A percentile compares a stretch with the other conserved stretches of the same genome.
These are phyloP conservation scores for Cercopithecus mona DNA, from an alignment of 2,113 vertebrate species.

Conservation along the genomic window DNA sequence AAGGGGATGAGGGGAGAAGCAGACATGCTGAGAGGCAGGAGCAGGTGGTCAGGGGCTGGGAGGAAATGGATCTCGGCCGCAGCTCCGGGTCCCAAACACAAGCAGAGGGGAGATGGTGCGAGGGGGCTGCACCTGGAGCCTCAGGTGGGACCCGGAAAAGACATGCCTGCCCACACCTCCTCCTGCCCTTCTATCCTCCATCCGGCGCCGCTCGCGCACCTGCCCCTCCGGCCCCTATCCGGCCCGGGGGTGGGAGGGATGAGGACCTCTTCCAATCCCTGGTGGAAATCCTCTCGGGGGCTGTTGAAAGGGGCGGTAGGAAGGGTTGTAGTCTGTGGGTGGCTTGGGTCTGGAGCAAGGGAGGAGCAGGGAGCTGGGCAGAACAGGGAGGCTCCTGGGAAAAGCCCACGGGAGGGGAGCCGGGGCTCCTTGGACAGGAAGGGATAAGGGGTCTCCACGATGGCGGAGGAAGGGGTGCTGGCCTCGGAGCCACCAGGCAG, in stretches of 20 bases:
- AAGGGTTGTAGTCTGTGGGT: not conserved
- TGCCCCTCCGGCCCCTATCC: not conserved
- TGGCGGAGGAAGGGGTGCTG: not conserved
- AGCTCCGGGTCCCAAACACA: not conserved
- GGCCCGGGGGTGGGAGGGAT: not conserved
- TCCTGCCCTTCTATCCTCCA: not conserved
- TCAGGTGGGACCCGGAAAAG: not conserved
- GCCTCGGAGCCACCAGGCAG: not conserved
- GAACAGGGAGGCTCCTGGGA: accelerated
- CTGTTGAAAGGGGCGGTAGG: not conserved
- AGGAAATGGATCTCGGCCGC: not conserved
- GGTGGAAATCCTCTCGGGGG: not conserved
- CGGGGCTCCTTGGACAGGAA: not conserved
- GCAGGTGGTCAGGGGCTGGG: not conserved
- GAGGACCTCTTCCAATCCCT: not conserved
- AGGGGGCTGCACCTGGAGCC: not conserved
- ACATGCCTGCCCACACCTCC: not conserved
- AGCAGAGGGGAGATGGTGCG: not conserved
- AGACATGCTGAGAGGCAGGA: not conserved
- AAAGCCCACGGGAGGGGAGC: accelerated
- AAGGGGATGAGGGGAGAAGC: not conserved
- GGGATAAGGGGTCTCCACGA: not conserved
- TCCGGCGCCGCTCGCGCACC: not conserved
- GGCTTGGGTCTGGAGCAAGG: not conserved
- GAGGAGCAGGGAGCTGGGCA: not conserved